Percentiles rank a stretch among this genome's conserved stretches.
phyloP scores from a whole-genome alignment of 2,888 invertebrate species.

The Coelopa pilipes region DNA sequence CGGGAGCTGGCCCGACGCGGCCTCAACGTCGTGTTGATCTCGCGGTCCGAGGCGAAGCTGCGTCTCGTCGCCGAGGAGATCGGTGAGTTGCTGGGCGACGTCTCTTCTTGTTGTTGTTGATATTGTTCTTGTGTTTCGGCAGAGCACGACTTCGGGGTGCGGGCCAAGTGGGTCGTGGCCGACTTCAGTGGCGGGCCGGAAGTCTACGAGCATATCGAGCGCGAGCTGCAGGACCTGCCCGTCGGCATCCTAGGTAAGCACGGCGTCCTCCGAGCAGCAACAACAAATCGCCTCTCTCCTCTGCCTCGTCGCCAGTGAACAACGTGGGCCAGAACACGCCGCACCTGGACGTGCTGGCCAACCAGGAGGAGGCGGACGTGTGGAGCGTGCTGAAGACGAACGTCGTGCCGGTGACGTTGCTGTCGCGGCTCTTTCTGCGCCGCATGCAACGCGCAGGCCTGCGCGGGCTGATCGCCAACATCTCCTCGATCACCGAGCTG shows the following conservation, averaged over 20 bases:
- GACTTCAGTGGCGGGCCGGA: slow-evolving; percentile 80
- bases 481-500: slow-evolving; percentile 87
- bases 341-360: slow-evolving; percentile 79
- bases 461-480: slow-evolving; percentile 86
- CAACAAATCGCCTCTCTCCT: not conserved
- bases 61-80: slow-evolving; percentile 77
- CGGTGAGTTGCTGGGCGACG: slow-evolving; percentile 66
- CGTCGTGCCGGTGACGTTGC: slow-evolving; percentile 82
- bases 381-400: slow-evolving; percentile 89
- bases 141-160: slow-evolving; percentile 71
- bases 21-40: slow-evolving; percentile 82
- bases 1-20: slow-evolving; percentile 79
- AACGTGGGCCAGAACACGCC: slow-evolving; percentile 65
- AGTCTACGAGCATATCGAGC: slow-evolving; percentile 76
- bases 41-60: slow-evolving; percentile 78
- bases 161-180: slow-evolving; percentile 77
- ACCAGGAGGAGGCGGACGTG: slow-evolving; percentile 74
- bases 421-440: slow-evolving; percentile 81
- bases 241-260: slow-evolving; percentile 83
- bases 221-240: slow-evolving; percentile 76
- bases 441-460: slow-evolving; percentile 76
- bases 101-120: too few relatives aligned
- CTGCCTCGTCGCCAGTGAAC: slow-evolving; percentile 74
- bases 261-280: not conserved
- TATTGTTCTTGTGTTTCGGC: slow-evolving; percentile 42